phyloP scores from a whole-genome alignment of 2,888 invertebrate genomes.

The Heteromyza rotundicornis region DNA sequence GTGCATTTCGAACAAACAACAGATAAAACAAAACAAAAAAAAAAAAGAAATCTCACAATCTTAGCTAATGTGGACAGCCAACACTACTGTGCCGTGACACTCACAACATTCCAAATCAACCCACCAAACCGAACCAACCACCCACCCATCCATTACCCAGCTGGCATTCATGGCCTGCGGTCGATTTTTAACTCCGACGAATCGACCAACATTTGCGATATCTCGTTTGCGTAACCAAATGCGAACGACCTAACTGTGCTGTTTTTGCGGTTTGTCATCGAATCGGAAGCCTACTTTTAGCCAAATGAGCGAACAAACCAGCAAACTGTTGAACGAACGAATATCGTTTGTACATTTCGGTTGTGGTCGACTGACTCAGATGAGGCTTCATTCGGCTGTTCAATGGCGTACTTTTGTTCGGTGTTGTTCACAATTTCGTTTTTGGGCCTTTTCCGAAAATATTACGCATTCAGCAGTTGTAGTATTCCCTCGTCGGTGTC shows the following conservation, averaged over 20 bases:
- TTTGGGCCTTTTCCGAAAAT: constrained; percentile 12
- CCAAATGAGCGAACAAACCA: neutral
- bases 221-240: constrained; percentile 43
- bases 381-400: constrained; percentile 4
- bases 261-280: constrained; percentile 19
- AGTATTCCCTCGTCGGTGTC: neutral
- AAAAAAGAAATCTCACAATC: constrained; percentile 17
- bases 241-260: constrained; percentile 35
- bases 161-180: constrained; percentile 51
- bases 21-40: neutral
- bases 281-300: constrained; percentile 11
- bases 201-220: constrained; percentile 53
- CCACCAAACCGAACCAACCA: constrained; percentile 5
- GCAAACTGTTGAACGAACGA: too few relatives aligned
- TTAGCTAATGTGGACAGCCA: constrained; percentile 34
- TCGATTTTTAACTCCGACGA: constrained; percentile 47
- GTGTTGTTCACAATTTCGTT: neutral
- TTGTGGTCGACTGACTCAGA: constrained; percentile 10
- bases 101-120: too few relatives aligned
- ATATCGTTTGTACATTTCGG: too few relatives aligned
- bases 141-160: neutral
- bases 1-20: neutral
- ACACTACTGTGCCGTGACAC: neutral
- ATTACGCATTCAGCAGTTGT: constrained; percentile 36
- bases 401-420: constrained; percentile 3